Evolutionary conservation across 1,140 invertebrate species (phyloP), one percentile per base, ranked within the genome.

Genomic region (Saccostrea cuccullata): DNA sequence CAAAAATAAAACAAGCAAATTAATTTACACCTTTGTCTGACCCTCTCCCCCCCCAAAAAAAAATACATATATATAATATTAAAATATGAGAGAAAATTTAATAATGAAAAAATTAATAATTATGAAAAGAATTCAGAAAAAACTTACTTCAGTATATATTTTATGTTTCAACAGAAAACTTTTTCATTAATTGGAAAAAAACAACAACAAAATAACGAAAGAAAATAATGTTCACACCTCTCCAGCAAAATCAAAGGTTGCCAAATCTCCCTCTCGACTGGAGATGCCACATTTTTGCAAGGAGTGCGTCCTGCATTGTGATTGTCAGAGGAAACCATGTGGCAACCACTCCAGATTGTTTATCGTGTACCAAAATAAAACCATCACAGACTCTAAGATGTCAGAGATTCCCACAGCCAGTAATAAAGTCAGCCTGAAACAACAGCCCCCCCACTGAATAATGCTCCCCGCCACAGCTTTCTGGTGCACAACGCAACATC

Each of bases 151-250:
- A 77, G 26, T 77, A n/a, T n/a, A n/a, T n/a, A n/a, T n/a, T n/a
- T n/a, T n/a, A n/a, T n/a, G n/a, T n/a, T n/a, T n/a, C n/a, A n/a
- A n/a, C n/a, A n/a, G n/a, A n/a, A n/a, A n/a, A n/a, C n/a, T n/a
- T n/a, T n/a, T n/a, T n/a, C n/a, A n/a, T n/a, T n/a, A n/a, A n/a
- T n/a, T n/a, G n/a, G n/a, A n/a, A n/a, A n/a, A n/a, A n/a, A n/a
- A n/a, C n/a, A n/a, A n/a, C n/a, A n/a, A n/a, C 70, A 77, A 77
- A 77, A 77, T 26, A 77, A 77, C 70, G 70, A 77, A 77, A 77
- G 30, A 73, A 73, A 77, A 15, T 47, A 47, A 6, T 47, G 9
- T 77, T 77, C 70, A 77, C 70, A 77, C 70, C 70, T 77, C 70
- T 77, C 70, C 70, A 77, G 13, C 26, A 77, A 36, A 77, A 77